Percentiles rank a stretch among this genome's conserved stretches.
Evolutionary conservation across 1,140 invertebrate species (phyloP).

Genomic region (Conopomorpha cramerella): DNA sequence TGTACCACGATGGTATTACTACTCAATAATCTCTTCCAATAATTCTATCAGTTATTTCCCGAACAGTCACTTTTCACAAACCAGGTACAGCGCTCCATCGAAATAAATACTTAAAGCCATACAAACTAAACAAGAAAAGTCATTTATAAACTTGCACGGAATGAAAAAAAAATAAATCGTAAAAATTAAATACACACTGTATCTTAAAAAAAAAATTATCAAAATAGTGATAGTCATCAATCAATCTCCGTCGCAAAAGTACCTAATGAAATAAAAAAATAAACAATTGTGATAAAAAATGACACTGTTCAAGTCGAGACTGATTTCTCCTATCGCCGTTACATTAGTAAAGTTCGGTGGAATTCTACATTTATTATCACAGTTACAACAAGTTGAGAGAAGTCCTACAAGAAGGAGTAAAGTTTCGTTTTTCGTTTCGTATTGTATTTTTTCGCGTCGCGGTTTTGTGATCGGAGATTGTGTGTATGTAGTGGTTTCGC

Average conservation of each 20-base stretch:
- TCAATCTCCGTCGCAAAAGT: slow-evolving; percentile 45
- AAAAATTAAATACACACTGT: slow-evolving; percentile 53
- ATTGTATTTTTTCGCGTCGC: slow-evolving; percentile 29
- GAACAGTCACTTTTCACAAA: slow-evolving; percentile 18
- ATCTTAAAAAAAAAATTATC: slow-evolving; percentile 39
- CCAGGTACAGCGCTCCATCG: slow-evolving; percentile 38
- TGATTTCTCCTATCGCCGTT: slow-evolving; percentile 7
- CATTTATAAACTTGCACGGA: slow-evolving; percentile 45
- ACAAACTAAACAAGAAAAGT: slow-evolving; percentile 12
- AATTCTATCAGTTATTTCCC: too few relatives aligned
- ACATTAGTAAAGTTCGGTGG: slow-evolving; percentile 47
- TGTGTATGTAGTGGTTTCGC: too few relatives aligned
- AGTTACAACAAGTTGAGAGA: slow-evolving; percentile 50
- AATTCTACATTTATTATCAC: slow-evolving; percentile 57
- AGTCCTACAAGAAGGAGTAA: slow-evolving; percentile 37
- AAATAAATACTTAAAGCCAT: slow-evolving; percentile 12
- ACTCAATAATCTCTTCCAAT: too few relatives aligned
- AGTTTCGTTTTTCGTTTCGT: slow-evolving; percentile 26
- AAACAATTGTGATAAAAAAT: slow-evolving; percentile 43
- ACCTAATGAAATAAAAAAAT: slow-evolving; percentile 41
- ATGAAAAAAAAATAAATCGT: slow-evolving; percentile 55
- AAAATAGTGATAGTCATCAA: slow-evolving; percentile 44
- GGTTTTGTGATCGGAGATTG: too few relatives aligned
- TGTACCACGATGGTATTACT: too few relatives aligned
- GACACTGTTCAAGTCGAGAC: slow-evolving; percentile 13